phyloP scores from a whole-genome alignment of 2,113 vertebrate genomes.

The Podiceps cristatus region DNA sequence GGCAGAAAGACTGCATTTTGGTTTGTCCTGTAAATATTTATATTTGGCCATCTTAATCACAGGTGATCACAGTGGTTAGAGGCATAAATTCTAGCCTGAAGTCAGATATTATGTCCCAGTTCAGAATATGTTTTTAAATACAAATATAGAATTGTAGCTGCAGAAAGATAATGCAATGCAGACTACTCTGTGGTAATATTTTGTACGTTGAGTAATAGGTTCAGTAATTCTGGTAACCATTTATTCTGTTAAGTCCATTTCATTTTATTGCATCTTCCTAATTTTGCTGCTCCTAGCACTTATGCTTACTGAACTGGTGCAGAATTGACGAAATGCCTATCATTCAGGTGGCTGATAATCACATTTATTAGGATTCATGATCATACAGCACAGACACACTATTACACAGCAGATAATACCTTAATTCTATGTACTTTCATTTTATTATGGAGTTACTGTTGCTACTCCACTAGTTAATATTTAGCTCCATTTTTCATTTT shows the following conservation, averaged over 20 bases:
- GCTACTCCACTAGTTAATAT: not conserved
- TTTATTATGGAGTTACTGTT: not conserved
- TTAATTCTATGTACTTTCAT: not conserved
- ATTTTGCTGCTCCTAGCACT: conserved; percentile 6
- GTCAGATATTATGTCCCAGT: not conserved
- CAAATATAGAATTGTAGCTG: not conserved
- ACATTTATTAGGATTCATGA: not conserved
- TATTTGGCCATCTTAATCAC: not conserved
- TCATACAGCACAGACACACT: not conserved
- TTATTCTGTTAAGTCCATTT: not conserved
- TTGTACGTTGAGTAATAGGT: not conserved
- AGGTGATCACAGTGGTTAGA: not conserved
- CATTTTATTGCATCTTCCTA: not conserved
- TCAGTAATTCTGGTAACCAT: not conserved
- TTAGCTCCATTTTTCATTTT: not conserved
- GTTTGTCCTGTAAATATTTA: not conserved
- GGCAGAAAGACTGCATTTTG: not conserved
- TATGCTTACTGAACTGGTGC: not conserved
- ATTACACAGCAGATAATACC: not conserved
- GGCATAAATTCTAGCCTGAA: not conserved
- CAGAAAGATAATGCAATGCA: not conserved
- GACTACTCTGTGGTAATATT: not conserved
- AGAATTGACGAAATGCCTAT: not conserved
- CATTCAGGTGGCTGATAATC: not conserved
- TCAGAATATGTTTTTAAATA: not conserved